Evolutionary conservation across 2,888 invertebrate genomes (phyloP).

Genomic region (Autographa gamma): DNA sequence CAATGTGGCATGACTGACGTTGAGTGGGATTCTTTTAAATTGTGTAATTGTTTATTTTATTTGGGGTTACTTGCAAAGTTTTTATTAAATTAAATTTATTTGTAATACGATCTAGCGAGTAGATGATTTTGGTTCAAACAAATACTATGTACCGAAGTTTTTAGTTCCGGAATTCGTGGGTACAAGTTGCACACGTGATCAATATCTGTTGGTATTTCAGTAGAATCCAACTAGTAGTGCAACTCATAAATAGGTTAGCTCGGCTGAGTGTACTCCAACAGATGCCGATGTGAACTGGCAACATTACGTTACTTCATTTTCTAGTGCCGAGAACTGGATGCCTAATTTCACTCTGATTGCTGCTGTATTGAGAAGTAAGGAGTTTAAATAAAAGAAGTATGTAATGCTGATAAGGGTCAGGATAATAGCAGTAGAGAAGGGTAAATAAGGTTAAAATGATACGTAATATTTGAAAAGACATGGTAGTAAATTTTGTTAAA

Average conservation of each 20-base stretch:
- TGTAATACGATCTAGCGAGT: not conserved
- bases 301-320: not conserved
- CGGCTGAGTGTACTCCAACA: not conserved
- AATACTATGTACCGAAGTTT: not conserved
- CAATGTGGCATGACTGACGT: conserved; percentile 11
- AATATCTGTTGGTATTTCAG: not conserved
- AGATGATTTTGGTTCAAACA: not conserved
- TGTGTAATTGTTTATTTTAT: not conserved
- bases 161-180: not conserved
- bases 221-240: not conserved
- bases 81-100: not conserved
- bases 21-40: conserved; percentile 13
- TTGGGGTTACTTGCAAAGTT: not conserved
- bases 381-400: too few relatives aligned
- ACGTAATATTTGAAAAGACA: too few relatives aligned
- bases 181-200: not conserved
- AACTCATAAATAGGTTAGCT: not conserved
- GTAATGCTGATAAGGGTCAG: too few relatives aligned
- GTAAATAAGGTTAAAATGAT: too few relatives aligned
- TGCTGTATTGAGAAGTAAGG: not conserved
- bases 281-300: not conserved
- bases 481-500: too few relatives aligned
- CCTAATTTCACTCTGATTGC: not conserved
- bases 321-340: not conserved
- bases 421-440: too few relatives aligned